These are phyloP conservation scores for Pollenia griseotomentosa DNA, from an alignment of 2,888 invertebrate genomes.

Conservation along the genomic window DNA sequence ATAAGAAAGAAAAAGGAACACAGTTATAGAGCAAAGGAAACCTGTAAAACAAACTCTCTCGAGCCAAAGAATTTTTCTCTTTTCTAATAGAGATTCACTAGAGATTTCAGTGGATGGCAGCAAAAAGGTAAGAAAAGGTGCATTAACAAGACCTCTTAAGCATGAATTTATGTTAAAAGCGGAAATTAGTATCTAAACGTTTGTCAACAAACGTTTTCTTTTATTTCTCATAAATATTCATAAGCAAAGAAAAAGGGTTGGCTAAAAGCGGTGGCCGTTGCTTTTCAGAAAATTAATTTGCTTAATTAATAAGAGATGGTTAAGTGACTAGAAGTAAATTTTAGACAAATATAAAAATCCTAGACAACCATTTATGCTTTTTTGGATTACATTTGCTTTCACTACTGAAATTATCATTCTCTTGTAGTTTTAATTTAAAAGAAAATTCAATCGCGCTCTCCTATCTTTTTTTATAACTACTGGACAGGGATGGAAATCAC, in stretches of 20 bases:
- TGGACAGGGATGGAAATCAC: too few species aligned
- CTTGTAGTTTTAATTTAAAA: too few species aligned
- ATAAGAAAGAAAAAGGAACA: conserved; percentile 4
- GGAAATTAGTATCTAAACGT: conserved; percentile 71
- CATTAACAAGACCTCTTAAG: conserved; percentile 54
- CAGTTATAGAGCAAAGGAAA: background rate
- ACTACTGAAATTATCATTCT: too few species aligned
- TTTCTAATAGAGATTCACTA: conserved; percentile 49
- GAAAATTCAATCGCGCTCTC: too few species aligned
- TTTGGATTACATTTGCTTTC: too few species aligned
- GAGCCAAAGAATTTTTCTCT: conserved; percentile 24
- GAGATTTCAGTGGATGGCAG: conserved; percentile 30
- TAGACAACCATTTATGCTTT: too few species aligned
- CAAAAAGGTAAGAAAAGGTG: conserved; percentile 44
- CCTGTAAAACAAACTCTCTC: conserved; percentile 30
- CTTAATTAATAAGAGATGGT: too few species aligned
- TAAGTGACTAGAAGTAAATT: too few species aligned
- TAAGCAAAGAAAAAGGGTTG: background rate
- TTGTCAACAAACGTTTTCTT: conserved; percentile 56
- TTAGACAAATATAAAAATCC: too few species aligned
- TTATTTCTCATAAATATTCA: background rate
- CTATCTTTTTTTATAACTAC: too few species aligned
- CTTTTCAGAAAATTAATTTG: background rate
- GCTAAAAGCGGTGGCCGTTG: background rate
- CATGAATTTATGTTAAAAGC: conserved; percentile 56